These are phyloP conservation scores for Agapornis canus DNA, from an alignment of 2,797 vertebrate genomes.

Conservation along the genomic window DNA sequence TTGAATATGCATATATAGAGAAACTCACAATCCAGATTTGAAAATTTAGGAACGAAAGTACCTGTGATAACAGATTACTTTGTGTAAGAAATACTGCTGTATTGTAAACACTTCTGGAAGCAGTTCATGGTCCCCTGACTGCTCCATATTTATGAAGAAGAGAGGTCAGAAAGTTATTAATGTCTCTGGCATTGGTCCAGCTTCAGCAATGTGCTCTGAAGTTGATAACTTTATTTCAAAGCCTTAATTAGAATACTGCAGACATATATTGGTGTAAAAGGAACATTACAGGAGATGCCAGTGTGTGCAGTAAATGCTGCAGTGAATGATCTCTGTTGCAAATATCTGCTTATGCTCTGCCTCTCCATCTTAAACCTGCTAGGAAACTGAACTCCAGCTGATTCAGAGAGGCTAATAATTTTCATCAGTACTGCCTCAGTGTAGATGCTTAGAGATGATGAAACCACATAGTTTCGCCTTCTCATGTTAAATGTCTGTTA, in stretches of 20 bases:
- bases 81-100: neutral
- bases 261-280: neutral
- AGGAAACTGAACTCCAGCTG: neutral
- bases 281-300: neutral
- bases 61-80: neutral
- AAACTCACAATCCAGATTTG: neutral
- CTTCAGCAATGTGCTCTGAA: neutral
- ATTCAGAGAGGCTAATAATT: neutral
- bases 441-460: neutral
- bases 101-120: neutral
- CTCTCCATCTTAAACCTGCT: neutral
- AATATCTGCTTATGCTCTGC: neutral
- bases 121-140: neutral
- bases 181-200: neutral
- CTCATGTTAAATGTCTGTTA: neutral
- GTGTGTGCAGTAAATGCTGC: neutral
- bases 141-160: constrained; percentile 4
- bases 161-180: constrained; percentile 4
- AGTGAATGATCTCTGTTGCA: neutral
- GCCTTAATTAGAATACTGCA: neutral
- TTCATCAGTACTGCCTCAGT: neutral
- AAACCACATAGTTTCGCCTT: neutral
- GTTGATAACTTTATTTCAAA: constrained; percentile 6
- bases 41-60: neutral
- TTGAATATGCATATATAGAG: neutral